phyloP scores from a whole-genome alignment of 37 sponge, comb jelly and placozoan genomes.

The Geodia barretti region DNA sequence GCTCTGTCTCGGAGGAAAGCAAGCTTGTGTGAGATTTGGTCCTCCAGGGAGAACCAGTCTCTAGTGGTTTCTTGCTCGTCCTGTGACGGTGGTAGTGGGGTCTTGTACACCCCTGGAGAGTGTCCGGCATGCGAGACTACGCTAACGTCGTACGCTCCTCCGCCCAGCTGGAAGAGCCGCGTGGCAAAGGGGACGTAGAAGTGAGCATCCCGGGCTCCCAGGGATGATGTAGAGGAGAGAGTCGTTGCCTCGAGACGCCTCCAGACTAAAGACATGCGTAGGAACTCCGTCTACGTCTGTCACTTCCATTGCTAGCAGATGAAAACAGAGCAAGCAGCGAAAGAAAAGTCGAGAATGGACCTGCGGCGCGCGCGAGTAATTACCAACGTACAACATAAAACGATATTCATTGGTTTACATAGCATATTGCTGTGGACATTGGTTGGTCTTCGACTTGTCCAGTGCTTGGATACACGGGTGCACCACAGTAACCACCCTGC shows the following conservation, averaged over 20 bases:
- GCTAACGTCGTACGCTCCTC: slow-evolving; percentile 36
- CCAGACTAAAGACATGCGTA: slow-evolving; percentile 52
- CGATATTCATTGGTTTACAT: too few relatives aligned
- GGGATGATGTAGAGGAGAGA: slow-evolving; percentile 59
- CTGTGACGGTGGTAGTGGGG: too few relatives aligned
- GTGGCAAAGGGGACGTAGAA: slow-evolving; percentile 75
- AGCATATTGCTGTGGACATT: too few relatives aligned
- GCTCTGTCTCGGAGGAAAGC: slow-evolving; percentile 54
- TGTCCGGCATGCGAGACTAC: slow-evolving; percentile 85
- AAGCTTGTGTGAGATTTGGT: slow-evolving; percentile 81
- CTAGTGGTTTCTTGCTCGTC: background rate
- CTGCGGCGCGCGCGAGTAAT: too few relatives aligned
- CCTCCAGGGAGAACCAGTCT: slow-evolving; percentile 63
- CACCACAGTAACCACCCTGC: too few relatives aligned
- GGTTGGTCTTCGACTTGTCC: too few relatives aligned
- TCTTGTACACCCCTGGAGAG: slow-evolving; percentile 56
- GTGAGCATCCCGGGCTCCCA: slow-evolving; percentile 79
- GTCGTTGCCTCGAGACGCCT: background rate
- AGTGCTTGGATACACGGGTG: too few relatives aligned
- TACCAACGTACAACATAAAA: too few relatives aligned
- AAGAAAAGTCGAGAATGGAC: too few relatives aligned
- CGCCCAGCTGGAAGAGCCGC: slow-evolving; percentile 41
- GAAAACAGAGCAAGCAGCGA: too few relatives aligned
- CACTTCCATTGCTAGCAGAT: too few relatives aligned
- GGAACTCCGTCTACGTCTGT: slow-evolving; percentile 39